A percentile compares a stretch with the other conserved stretches of the same genome.
These are phyloP conservation scores for Palythoa grandis DNA, from an alignment of 92 coral and sea anemone genomes.

Conservation along the genomic window DNA sequence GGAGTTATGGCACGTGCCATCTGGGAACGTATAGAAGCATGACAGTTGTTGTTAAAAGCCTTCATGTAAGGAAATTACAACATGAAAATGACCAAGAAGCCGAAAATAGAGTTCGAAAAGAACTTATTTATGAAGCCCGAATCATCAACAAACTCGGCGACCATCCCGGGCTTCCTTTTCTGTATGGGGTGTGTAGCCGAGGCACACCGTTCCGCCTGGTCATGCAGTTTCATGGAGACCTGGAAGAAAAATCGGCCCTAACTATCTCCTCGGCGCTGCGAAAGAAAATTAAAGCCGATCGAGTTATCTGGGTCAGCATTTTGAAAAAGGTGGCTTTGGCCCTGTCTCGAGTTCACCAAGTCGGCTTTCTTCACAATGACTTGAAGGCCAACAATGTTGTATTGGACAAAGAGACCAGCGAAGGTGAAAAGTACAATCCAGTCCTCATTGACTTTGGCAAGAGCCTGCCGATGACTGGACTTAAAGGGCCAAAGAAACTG, in stretches of 20 bases:
- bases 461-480: too few relatives aligned
- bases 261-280: slow-evolving; percentile 20
- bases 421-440: too few relatives aligned
- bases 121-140: slow-evolving; percentile 33
- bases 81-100: background rate
- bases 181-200: slow-evolving; percentile 38
- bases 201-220: slow-evolving; percentile 23
- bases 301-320: background rate
- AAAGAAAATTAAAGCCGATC: background rate
- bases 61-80: background rate
- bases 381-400: too few relatives aligned
- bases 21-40: background rate
- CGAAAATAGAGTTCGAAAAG: background rate
- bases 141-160: slow-evolving; percentile 45
- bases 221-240: slow-evolving; percentile 47
- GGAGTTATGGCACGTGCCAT: background rate
- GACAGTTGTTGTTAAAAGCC: slow-evolving; percentile 34
- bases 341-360: too few relatives aligned
- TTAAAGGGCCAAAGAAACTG: too few relatives aligned
- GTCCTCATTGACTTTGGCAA: too few relatives aligned
- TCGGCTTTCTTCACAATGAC: too few relatives aligned
- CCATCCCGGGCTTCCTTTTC: slow-evolving; percentile 52
- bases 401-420: too few relatives aligned
- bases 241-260: background rate
- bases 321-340: background rate